Evolutionary conservation across 2,113 vertebrate species (phyloP).

Genomic region (Dicaeum eximium): DNA sequence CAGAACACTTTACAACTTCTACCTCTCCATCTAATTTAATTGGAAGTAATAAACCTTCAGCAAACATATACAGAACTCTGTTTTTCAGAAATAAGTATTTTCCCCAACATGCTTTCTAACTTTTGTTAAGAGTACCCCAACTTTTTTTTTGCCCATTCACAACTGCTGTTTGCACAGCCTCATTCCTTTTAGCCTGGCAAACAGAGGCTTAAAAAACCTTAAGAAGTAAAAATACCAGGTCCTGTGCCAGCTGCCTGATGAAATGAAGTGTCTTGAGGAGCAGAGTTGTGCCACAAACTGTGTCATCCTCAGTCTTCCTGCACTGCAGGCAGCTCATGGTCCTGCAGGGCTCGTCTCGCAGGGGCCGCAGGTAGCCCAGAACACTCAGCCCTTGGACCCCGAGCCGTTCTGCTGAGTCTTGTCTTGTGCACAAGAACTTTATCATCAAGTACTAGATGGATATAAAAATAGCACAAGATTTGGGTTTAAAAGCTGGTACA

Average conservation of each 20-base stretch:
- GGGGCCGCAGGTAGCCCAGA: constrained; percentile 85
- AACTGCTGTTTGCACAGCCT: background rate
- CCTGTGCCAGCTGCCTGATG: constrained; percentile 90
- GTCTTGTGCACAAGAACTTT: constrained; percentile 92
- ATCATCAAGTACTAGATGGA: constrained; percentile 90
- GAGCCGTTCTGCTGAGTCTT: constrained; percentile 88
- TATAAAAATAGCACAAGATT: background rate
- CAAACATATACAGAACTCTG: background rate
- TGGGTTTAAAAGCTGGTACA: background rate
- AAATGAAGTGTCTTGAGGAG: constrained; percentile 92
- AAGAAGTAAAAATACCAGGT: constrained; percentile 78
- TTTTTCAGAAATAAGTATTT: background rate
- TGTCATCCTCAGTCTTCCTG: constrained; percentile 37
- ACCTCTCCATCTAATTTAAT: background rate
- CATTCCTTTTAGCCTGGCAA: background rate
- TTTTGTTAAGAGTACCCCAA: background rate
- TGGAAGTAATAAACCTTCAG: background rate
- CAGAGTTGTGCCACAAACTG: constrained; percentile 81
- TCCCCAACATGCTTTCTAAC: background rate
- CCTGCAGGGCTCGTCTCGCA: constrained; percentile 65
- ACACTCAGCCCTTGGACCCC: constrained; percentile 89
- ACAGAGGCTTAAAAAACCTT: background rate
- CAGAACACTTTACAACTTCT: background rate
- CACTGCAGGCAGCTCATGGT: constrained; percentile 70
- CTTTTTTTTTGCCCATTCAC: background rate